Percentiles rank a stretch among this genome's conserved stretches.
Evolutionary conservation across 2,797 vertebrate species (phyloP).

Genomic region (Takifugu rubripes): DNA sequence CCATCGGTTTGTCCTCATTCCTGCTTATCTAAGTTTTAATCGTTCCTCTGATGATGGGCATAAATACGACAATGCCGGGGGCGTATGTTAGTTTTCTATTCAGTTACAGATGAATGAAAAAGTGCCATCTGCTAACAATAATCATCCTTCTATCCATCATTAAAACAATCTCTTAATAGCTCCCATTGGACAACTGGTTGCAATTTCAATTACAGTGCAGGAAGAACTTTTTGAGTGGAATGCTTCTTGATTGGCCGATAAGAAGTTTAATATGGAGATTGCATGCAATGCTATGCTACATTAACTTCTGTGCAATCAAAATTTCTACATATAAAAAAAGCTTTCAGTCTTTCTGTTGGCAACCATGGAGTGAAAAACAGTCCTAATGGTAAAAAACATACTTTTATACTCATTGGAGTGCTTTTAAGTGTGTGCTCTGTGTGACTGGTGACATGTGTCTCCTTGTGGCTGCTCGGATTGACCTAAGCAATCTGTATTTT

Average conservation of each 20-base stretch:
- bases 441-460: no score
- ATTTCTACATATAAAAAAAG: constrained; percentile 29
- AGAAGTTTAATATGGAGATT: constrained; percentile 32
- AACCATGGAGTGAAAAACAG: no score
- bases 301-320: constrained; percentile 48
- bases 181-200: constrained; percentile 59
- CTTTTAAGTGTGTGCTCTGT: no score
- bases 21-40: constrained; percentile 6
- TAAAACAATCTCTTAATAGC: constrained; percentile 49
- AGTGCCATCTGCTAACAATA: constrained; percentile 61
- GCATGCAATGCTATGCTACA: constrained; percentile 46
- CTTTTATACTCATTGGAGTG: no score
- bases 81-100: constrained; percentile 37
- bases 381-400: no score
- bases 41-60: constrained; percentile 12
- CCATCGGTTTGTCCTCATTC: no score
- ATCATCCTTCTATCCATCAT: constrained; percentile 45
- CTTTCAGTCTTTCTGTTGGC: not conserved
- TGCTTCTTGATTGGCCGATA: constrained; percentile 46
- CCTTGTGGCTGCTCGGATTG: no score
- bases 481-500: not conserved
- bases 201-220: constrained; percentile 50
- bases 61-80: constrained; percentile 22
- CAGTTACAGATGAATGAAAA: constrained; percentile 29
- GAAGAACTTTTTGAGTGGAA: constrained; percentile 46